phyloP scores from a whole-genome alignment of 2,113 vertebrate genomes.

The Poeciliopsis retropinna region DNA sequence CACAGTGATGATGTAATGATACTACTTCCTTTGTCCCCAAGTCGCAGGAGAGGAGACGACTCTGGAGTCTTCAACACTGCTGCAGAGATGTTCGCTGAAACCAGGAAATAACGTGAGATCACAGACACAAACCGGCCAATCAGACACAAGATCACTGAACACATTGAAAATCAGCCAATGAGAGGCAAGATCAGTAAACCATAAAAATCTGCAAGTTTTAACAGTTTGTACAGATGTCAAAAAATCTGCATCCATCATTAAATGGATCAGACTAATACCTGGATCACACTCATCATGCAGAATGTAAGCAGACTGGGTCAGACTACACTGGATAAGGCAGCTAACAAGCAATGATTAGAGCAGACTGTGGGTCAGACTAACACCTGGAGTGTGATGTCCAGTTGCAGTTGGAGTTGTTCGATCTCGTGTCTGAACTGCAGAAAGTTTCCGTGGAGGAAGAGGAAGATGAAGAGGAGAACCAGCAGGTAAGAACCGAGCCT shows the following conservation, averaged over 20 bases:
- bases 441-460: slow-evolving; percentile 63
- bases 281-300: no score
- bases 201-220: background rate
- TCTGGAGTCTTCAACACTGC: slow-evolving; percentile 84
- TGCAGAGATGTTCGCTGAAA: slow-evolving; percentile 87
- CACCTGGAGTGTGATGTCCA: slow-evolving; percentile 32
- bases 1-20: slow-evolving; percentile 11
- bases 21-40: slow-evolving; percentile 22
- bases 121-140: background rate
- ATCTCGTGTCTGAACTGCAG: slow-evolving; percentile 71
- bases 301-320: no score
- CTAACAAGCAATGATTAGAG: no score
- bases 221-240: background rate
- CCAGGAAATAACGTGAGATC: slow-evolving; percentile 83
- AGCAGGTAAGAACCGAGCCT: slow-evolving; percentile 32
- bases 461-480: slow-evolving; percentile 39
- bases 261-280: no score
- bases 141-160: background rate
- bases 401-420: slow-evolving; percentile 76
- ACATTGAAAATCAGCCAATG: background rate
- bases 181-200: background rate
- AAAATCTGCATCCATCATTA: no score
- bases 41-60: slow-evolving; percentile 82
- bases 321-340: no score
- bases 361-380: background rate